Evolutionary conservation across 2,113 vertebrate species (phyloP).

Genomic region (Spea bombifrons): DNA sequence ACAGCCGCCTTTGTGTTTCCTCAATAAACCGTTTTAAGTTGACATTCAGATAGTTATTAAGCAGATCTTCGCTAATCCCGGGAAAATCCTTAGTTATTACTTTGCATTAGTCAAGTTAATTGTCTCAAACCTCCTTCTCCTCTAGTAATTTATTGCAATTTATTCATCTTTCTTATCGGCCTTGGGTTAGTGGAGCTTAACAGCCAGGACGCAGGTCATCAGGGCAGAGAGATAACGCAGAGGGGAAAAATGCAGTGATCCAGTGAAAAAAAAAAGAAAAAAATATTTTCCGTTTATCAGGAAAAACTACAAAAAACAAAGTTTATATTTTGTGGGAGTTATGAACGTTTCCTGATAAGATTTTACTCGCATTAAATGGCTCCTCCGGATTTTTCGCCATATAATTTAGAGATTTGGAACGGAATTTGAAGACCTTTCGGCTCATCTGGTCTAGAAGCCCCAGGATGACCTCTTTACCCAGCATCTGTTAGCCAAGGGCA

Average conservation of each 20-base stretch:
- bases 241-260: slow-evolving; percentile 11
- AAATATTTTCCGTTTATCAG: slow-evolving; percentile 6
- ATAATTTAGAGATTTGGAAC: too few species aligned
- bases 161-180: neutral
- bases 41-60: slow-evolving; percentile 45
- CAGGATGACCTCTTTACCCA: too few species aligned
- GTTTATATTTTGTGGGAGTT: too few species aligned
- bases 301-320: neutral
- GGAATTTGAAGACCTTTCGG: too few species aligned
- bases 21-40: slow-evolving; percentile 16
- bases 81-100: slow-evolving; percentile 31
- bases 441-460: too few species aligned
- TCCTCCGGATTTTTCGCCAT: too few species aligned
- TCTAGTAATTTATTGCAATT: slow-evolving; percentile 26
- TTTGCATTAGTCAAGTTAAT: slow-evolving; percentile 39
- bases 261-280: neutral
- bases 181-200: slow-evolving; percentile 1
- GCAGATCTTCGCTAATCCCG: slow-evolving; percentile 23
- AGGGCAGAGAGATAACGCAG: neutral
- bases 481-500: too few species aligned
- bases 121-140: slow-evolving; percentile 22
- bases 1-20: neutral
- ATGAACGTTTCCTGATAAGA: too few species aligned
- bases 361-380: too few species aligned
- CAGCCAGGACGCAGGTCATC: slow-evolving; percentile 8